Percentiles rank a stretch among this genome's conserved stretches.
phyloP scores from a whole-genome alignment of 2,888 invertebrate species.

The Amiota mariae region DNA sequence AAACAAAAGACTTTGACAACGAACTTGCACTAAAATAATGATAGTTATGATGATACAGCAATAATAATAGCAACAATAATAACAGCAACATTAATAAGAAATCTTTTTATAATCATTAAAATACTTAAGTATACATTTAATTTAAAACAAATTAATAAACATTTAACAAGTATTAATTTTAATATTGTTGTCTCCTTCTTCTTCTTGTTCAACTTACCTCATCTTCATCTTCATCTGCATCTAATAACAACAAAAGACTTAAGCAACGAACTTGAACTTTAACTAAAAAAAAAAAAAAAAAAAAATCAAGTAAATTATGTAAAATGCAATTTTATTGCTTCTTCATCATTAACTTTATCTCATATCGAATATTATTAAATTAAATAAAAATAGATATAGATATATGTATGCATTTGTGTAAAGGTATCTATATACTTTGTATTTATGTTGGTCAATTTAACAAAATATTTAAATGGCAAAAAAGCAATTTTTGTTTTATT shows the following conservation, averaged over 20 bases:
- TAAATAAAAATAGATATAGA: neutral
- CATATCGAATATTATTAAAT: neutral
- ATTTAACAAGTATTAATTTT: neutral
- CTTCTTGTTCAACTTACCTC: too few species aligned
- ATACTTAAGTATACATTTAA: neutral
- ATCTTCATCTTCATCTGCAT: too few species aligned
- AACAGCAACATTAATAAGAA: conserved; percentile 21
- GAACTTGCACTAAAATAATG: conserved; percentile 52
- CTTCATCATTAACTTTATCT: neutral
- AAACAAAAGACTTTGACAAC: conserved; percentile 62
- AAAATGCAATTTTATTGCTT: neutral
- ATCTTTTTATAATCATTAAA: neutral
- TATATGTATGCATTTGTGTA: neutral
- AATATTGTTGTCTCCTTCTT: too few species aligned
- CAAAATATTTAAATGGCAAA: conserved; percentile 22
- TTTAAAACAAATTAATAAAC: conserved; percentile 17
- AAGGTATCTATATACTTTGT: conserved; percentile 1
- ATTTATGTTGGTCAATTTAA: conserved; percentile 10
- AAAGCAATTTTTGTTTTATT: neutral
- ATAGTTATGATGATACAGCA: neutral
- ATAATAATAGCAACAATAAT: conserved; percentile 22
- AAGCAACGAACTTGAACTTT: conserved; percentile 62
- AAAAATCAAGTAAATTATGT: conserved; percentile 16
- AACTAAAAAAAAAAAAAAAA: neutral
- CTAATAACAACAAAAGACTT: conserved; percentile 43